phyloP scores from a whole-genome alignment of 2,888 invertebrate genomes.

The Phyllotreta cruciferae region DNA sequence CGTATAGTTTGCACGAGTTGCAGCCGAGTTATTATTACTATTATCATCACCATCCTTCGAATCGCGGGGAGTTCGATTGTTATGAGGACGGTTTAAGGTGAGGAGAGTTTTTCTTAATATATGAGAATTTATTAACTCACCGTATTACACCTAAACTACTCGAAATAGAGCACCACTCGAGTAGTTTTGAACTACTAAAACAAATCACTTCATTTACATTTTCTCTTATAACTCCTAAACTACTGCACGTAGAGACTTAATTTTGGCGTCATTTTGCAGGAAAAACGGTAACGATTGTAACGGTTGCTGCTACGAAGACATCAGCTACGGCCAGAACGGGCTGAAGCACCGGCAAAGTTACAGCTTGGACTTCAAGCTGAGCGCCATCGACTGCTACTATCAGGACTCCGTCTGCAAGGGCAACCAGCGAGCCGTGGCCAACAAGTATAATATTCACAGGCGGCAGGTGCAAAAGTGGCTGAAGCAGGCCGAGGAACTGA shows the following conservation, averaged over 20 bases:
- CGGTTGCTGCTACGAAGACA: constrained; percentile 46
- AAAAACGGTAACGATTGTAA: constrained; percentile 36
- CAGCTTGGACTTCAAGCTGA: constrained; percentile 65
- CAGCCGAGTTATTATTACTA: constrained; percentile 58
- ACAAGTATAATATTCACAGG: constrained; percentile 61
- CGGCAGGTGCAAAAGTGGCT: constrained; percentile 66
- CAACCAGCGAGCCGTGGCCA: constrained; percentile 61
- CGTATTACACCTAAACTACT: no score
- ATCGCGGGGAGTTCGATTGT: constrained; percentile 33
- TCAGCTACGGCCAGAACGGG: constrained; percentile 36
- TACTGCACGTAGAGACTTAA: no score
- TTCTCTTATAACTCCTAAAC: no score
- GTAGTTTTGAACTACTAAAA: no score
- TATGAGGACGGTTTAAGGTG: no score
- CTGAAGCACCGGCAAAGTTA: constrained; percentile 59
- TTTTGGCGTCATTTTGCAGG: no score
- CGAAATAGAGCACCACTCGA: no score
- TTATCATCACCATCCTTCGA: constrained; percentile 59
- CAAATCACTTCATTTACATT: no score
- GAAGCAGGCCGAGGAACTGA: constrained; percentile 61
- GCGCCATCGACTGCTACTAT: constrained; percentile 64
- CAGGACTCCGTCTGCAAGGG: constrained; percentile 62
- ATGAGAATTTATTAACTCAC: not conserved
- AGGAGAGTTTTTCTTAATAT: constrained; percentile 38
- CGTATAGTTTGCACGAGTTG: constrained; percentile 57